Evolutionary conservation across 2,888 invertebrate genomes (phyloP).

Genomic region (Listrodromus nycthemerus): DNA sequence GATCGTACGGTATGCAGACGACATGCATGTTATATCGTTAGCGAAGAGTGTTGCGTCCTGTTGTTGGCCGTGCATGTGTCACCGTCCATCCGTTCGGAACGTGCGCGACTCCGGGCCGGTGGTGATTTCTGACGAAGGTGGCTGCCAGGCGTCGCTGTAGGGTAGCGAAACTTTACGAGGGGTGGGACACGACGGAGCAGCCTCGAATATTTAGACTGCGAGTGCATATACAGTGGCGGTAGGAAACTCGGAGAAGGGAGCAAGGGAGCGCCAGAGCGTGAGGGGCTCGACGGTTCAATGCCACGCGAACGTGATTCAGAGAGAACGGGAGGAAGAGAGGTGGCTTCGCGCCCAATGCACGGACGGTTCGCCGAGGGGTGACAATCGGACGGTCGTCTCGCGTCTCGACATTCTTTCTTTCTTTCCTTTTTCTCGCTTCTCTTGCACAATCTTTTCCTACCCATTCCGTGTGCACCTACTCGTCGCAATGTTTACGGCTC

Average conservation of each 20-base stretch:
- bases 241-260: slow-evolving; percentile 48
- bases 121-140: slow-evolving; percentile 57
- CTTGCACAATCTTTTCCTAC: slow-evolving; percentile 32
- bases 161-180: slow-evolving; percentile 76
- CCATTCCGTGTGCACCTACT: slow-evolving; percentile 5
- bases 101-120: slow-evolving; percentile 21
- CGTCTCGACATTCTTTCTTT: slow-evolving; percentile 38
- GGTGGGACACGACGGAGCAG: slow-evolving; percentile 61
- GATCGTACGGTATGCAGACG: not conserved
- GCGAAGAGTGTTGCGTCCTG: slow-evolving; percentile 12
- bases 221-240: slow-evolving; percentile 37
- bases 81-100: not conserved
- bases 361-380: slow-evolving; percentile 60
- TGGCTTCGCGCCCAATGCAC: slow-evolving; percentile 43
- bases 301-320: slow-evolving; percentile 44
- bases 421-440: slow-evolving; percentile 28
- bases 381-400: slow-evolving; percentile 60
- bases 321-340: slow-evolving; percentile 59
- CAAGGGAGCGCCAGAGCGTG: slow-evolving; percentile 38
- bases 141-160: slow-evolving; percentile 66
- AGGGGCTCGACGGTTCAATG: slow-evolving; percentile 49
- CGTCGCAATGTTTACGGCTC: slow-evolving; percentile 34
- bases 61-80: slow-evolving; percentile 24
- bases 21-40: slow-evolving; percentile 19
- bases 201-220: slow-evolving; percentile 71